phyloP scores from a whole-genome alignment of 1,140 invertebrate species.

The Elysia chlorotica region DNA sequence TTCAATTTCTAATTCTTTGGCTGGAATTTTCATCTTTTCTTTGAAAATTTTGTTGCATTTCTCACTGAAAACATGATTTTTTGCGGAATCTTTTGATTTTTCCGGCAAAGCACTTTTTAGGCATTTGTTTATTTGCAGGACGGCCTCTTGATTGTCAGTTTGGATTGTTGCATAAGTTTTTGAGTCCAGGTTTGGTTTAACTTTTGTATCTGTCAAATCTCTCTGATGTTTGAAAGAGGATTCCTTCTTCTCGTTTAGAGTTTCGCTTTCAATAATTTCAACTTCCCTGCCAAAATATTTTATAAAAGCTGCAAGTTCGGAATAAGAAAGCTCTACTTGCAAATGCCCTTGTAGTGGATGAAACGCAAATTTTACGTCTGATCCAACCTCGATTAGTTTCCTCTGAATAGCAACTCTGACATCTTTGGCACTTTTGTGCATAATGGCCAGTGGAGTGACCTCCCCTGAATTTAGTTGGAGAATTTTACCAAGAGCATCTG shows the following conservation, averaged over 20 bases:
- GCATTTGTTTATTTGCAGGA: neutral
- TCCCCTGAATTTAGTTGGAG: slow-evolving; percentile 19
- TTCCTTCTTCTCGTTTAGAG: neutral
- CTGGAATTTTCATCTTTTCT: no score
- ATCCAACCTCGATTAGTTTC: neutral
- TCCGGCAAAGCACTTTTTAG: no score
- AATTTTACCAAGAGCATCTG: slow-evolving; percentile 13
- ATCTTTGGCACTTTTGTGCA: slow-evolving; percentile 10
- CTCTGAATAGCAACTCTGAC: slow-evolving; percentile 17
- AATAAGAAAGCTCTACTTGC: neutral
- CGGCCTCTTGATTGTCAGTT: neutral
- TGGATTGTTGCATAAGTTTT: neutral
- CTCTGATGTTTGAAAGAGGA: neutral
- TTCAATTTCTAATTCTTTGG: no score
- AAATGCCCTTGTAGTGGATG: neutral
- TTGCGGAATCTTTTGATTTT: no score
- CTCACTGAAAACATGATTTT: no score
- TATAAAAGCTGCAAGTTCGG: neutral
- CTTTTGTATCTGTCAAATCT: neutral
- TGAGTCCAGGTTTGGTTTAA: neutral
- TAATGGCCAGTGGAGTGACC: slow-evolving; percentile 24
- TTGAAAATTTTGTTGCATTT: no score
- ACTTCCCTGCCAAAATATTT: neutral
- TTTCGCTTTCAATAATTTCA: neutral
- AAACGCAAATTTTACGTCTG: neutral